Evolutionary conservation across 2,888 invertebrate genomes (phyloP).

Genomic region (Agrochola macilenta): DNA sequence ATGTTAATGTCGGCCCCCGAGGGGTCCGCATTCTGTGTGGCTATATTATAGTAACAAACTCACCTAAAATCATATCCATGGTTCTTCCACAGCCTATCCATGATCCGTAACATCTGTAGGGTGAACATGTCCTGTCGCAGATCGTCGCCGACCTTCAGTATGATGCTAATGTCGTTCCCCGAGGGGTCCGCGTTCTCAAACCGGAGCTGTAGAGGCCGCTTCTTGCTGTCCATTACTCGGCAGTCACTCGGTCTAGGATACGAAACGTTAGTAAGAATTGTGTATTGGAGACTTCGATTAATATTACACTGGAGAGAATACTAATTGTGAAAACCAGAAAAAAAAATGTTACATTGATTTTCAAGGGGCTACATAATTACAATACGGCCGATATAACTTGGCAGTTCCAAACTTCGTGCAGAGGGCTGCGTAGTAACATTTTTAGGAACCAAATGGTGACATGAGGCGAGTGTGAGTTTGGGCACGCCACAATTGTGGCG

Average conservation of each 20-base stretch:
- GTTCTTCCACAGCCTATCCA: conserved; percentile 99
- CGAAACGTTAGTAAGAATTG: neutral
- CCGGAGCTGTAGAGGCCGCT: conserved; percentile 97
- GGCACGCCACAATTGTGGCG: no score
- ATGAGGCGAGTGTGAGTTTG: no score
- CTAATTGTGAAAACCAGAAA: fast-evolving
- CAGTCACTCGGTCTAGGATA: conserved; percentile 90
- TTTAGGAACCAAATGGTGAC: no score
- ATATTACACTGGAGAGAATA: neutral
- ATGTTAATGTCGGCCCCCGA: conserved; percentile 96
- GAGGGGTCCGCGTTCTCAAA: conserved; percentile 96
- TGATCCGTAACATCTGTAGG: conserved; percentile 98
- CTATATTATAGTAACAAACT: neutral
- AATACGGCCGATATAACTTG: no score
- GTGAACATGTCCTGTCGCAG: conserved; percentile 99
- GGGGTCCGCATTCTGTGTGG: conserved; percentile 93
- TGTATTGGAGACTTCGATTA: neutral
- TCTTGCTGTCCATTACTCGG: conserved; percentile 98
- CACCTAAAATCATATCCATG: conserved; percentile 97
- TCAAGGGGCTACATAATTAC: neutral
- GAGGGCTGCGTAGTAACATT: no score
- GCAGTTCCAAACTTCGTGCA: no score
- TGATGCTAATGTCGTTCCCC: conserved; percentile 96
- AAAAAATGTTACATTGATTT: neutral
- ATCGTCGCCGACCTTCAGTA: conserved; percentile 98